These are phyloP conservation scores for Pogonomyrmex barbatus DNA, from an alignment of 1,140 invertebrate genomes.

Conservation along the genomic window DNA sequence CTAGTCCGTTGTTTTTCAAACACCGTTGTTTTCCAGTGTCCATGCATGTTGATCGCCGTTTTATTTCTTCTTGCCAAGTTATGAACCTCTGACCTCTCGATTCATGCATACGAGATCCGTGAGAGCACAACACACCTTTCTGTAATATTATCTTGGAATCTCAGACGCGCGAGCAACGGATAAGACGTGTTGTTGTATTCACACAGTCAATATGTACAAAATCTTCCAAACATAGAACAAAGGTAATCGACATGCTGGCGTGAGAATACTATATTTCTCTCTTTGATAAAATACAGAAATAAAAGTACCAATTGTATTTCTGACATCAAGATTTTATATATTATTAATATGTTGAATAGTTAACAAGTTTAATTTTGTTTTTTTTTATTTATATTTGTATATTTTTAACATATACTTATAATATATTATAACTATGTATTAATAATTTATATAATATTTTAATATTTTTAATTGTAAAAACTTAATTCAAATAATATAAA, in stretches of 20 bases:
- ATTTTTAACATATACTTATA: no score
- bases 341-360: not conserved
- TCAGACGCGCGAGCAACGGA: conserved; percentile 25
- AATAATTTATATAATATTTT: no score
- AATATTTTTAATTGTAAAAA: not conserved
- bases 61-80: not conserved
- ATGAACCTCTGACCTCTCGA: not conserved
- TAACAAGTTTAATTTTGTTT: not conserved
- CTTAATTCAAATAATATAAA: not conserved
- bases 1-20: not conserved
- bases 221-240: conserved; percentile 8
- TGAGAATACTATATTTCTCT: not conserved
- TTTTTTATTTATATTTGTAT: not conserved
- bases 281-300: not conserved
- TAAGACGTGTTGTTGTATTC: conserved; percentile 16
- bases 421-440: no score
- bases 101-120: not conserved
- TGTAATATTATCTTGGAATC: conserved; percentile 37
- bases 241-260: not conserved
- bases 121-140: not conserved
- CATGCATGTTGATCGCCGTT: not conserved
- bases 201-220: conserved; percentile 24
- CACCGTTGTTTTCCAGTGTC: conserved; percentile 12
- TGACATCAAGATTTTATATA: not conserved
- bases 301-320: not conserved